Evolutionary conservation across 2,797 vertebrate genomes (phyloP).

Genomic region (Spondyliosoma cantharus): DNA sequence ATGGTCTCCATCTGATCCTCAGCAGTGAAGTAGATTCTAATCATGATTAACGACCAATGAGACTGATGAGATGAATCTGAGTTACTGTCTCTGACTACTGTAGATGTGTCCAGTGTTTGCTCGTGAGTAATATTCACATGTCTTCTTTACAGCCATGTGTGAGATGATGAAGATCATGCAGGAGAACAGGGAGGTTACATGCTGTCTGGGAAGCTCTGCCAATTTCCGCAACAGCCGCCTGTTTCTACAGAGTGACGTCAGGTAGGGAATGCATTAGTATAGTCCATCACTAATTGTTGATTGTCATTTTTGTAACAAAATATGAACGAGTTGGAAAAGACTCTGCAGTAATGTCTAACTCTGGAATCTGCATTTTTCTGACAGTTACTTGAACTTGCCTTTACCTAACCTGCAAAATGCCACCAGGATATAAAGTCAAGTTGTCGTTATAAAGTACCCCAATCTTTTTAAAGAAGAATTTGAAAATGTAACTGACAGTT

Average conservation of each 20-base stretch:
- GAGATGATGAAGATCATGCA: slow-evolving; percentile 99
- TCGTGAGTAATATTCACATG: not conserved
- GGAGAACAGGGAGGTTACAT: slow-evolving; percentile 96
- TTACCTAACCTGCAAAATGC: too few species aligned
- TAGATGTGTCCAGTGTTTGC: not conserved
- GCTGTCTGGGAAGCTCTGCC: slow-evolving; percentile 96
- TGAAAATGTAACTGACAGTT: too few species aligned
- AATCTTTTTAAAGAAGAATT: too few species aligned
- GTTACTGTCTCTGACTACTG: not conserved
- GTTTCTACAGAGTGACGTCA: slow-evolving; percentile 96
- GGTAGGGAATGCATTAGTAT: slow-evolving; percentile 77
- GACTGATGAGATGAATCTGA: too few species aligned
- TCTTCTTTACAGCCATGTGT: slow-evolving; percentile 90
- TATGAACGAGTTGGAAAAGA: not conserved
- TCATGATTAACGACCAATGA: too few species aligned
- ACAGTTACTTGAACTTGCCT: too few species aligned
- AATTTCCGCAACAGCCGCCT: slow-evolving; percentile 95
- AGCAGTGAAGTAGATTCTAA: not conserved
- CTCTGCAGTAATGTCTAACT: not conserved
- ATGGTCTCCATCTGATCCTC: not conserved
- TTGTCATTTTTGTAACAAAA: not conserved
- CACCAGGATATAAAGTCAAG: too few species aligned
- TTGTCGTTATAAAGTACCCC: too few species aligned
- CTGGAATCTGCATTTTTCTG: too few species aligned
- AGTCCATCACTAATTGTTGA: not conserved